phyloP scores from a whole-genome alignment of 2,888 invertebrate genomes.

The Diaprepes abbreviatus region DNA sequence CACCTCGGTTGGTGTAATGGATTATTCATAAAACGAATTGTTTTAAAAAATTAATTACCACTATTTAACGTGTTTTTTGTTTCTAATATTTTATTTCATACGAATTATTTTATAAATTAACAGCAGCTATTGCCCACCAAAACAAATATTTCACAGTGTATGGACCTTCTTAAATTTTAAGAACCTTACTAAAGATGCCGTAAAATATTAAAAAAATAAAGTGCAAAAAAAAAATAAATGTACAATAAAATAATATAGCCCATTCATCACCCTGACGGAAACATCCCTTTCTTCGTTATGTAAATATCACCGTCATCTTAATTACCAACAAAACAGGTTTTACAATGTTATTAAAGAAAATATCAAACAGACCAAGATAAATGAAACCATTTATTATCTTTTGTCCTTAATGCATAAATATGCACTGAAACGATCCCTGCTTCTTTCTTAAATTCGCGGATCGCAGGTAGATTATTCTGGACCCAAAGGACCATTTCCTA shows the following conservation, averaged over 20 bases:
- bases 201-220: no score
- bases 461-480: slow-evolving; percentile 34
- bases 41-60: no score
- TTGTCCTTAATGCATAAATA: slow-evolving; percentile 39
- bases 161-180: no score
- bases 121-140: no score
- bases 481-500: slow-evolving; percentile 17
- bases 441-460: slow-evolving; percentile 39
- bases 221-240: background rate
- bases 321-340: slow-evolving; percentile 48
- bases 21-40: no score
- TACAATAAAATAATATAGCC: slow-evolving; percentile 26
- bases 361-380: slow-evolving; percentile 50
- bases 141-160: no score
- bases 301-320: slow-evolving; percentile 31
- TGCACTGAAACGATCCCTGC: slow-evolving; percentile 8
- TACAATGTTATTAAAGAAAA: slow-evolving; percentile 49
- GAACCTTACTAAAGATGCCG: no score
- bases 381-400: slow-evolving; percentile 54
- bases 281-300: slow-evolving; percentile 26
- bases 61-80: no score
- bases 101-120: no score
- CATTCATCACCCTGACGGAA: slow-evolving; percentile 30
- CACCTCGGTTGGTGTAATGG: no score
- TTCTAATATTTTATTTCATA: no score